Evolutionary conservation across 2,113 vertebrate species (phyloP).

Genomic region (Pachycephala philippinensis): DNA sequence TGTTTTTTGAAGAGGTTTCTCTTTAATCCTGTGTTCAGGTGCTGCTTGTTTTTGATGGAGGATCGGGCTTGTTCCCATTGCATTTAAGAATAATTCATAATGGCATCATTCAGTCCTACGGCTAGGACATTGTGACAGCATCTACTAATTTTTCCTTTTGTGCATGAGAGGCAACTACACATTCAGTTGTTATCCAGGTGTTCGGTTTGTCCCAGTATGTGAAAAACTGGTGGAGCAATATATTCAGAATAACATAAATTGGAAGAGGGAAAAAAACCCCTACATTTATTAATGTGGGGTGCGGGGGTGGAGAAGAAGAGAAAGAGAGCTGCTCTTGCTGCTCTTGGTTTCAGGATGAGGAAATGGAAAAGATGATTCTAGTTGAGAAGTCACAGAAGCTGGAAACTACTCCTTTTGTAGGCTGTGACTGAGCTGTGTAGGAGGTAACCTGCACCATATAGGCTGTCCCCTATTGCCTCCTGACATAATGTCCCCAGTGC

Average conservation of each 20-base stretch:
- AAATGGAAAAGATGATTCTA: neutral
- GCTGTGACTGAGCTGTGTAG: neutral
- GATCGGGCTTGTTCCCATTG: accelerated
- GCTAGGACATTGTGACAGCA: neutral
- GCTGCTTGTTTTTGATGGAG: neutral
- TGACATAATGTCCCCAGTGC: neutral
- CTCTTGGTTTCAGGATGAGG: neutral
- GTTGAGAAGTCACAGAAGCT: neutral
- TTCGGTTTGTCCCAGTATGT: neutral
- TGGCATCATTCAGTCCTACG: neutral
- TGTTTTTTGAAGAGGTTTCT: neutral
- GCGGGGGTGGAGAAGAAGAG: no score
- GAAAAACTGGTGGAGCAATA: neutral
- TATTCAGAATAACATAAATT: neutral
- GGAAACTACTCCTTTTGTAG: neutral
- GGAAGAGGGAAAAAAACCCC: neutral
- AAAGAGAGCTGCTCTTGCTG: neutral
- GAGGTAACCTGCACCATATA: neutral
- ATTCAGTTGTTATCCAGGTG: neutral
- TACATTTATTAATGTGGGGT: neutral
- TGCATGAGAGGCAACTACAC: neutral
- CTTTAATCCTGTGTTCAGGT: neutral
- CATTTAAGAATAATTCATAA: neutral
- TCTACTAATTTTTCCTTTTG: neutral
- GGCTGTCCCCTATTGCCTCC: neutral